A percentile compares a stretch with the other conserved stretches of the same genome.
Conservation (phyloP, 2,888 invertebrate species). For the Melanostoma mellinum region DNA sequence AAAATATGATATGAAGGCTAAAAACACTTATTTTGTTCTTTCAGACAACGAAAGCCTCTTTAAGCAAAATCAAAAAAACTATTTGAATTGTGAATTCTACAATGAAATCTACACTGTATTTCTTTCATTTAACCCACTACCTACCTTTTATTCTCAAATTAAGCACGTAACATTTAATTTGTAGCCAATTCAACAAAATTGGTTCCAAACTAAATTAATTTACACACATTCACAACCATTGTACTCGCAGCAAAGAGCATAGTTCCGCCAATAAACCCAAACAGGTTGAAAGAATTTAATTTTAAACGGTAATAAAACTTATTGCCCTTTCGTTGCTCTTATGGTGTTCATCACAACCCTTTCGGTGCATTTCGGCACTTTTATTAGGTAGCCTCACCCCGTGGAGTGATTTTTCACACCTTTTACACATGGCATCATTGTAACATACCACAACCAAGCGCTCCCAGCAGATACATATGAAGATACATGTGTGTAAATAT, state of each 20-base stretch:
- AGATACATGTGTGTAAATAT: constrained; percentile 4
- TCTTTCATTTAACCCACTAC: not conserved
- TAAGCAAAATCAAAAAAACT: not conserved
- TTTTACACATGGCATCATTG: constrained; percentile 57
- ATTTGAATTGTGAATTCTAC: too few species aligned
- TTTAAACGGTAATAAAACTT: constrained; percentile 72
- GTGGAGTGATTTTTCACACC: constrained; percentile 68
- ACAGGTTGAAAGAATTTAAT: constrained; percentile 72
- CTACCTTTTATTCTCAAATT: constrained; percentile 2
- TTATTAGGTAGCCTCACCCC: constrained; percentile 58
- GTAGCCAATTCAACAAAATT: constrained; percentile 59
- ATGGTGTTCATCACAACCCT: constrained; percentile 34
- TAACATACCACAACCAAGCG: constrained; percentile 51
- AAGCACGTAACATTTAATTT: constrained; percentile 43
- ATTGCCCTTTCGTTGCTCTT: constrained; percentile 53
- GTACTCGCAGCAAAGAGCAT: not conserved
- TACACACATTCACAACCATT: constrained; percentile 18
- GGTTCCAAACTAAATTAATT: constrained; percentile 57
- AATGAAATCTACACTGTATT: too few species aligned
- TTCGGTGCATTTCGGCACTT: constrained; percentile 57
- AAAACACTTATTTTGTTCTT: too few species aligned
- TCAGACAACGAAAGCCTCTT: not conserved
- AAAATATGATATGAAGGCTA: not conserved
- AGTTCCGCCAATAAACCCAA: constrained; percentile 46
- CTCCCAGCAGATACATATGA: constrained; percentile 17